Percentiles rank a stretch among this genome's conserved stretches.
phyloP scores from a whole-genome alignment of 2,888 invertebrate genomes.

The Oscheius onirici region DNA sequence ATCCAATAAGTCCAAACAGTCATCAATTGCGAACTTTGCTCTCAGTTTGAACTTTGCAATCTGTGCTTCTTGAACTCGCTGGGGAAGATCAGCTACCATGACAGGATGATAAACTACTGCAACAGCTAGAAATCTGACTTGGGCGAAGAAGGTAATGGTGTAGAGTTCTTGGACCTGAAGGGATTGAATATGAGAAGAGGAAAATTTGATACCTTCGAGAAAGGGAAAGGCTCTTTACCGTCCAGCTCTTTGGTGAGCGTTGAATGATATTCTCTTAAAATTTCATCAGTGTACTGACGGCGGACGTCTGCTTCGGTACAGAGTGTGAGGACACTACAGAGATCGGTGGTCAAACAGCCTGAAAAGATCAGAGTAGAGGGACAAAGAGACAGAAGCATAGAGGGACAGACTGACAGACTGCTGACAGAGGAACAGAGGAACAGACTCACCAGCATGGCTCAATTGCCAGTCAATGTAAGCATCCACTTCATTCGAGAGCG shows the following conservation, averaged over 20 bases:
- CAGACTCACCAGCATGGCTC: background rate
- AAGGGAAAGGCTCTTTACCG: too few species aligned
- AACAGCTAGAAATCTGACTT: background rate
- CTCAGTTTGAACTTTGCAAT: background rate
- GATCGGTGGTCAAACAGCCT: conserved; percentile 7
- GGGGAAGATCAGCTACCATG: background rate
- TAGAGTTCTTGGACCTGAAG: conserved; percentile 10
- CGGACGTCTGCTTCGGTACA: conserved; percentile 15
- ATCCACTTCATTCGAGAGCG: background rate
- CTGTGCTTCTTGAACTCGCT: background rate
- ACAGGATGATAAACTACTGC: background rate
- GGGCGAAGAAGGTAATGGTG: background rate
- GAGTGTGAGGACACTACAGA: background rate
- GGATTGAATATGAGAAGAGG: background rate
- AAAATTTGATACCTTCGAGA: background rate
- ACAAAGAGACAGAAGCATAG: too few species aligned
- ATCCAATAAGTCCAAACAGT: background rate
- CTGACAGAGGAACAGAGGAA: too few species aligned
- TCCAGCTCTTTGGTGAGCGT: background rate
- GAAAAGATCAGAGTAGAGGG: background rate
- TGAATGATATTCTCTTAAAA: background rate
- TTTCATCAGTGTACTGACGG: conserved; percentile 6
- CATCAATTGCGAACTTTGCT: background rate
- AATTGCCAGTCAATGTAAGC: conserved; percentile 22
- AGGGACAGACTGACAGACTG: too few species aligned